Conservation (phyloP, 2,888 invertebrate species). For the Phengaris alcon region DNA sequence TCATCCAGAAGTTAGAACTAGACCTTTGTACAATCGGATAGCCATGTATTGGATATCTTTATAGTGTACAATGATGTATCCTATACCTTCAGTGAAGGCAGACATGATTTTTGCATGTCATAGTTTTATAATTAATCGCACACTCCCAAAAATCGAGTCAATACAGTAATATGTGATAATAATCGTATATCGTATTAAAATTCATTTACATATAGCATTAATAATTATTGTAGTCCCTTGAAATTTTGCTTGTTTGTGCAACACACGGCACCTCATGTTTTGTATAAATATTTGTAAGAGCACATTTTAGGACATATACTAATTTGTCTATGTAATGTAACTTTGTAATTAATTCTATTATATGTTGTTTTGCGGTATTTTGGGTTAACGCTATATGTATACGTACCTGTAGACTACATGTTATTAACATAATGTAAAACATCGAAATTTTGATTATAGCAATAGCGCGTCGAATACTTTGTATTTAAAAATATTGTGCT, state of each 20-base stretch:
- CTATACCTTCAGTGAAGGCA: conserved; percentile 76
- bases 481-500: conserved; percentile 40
- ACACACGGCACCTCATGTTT: conserved; percentile 17
- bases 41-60: conserved; percentile 59
- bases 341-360: conserved; percentile 9
- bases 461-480: conserved; percentile 3
- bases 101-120: conserved; percentile 49
- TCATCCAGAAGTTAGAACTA: conserved; percentile 37
- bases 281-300: conserved; percentile 20
- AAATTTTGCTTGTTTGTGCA: conserved; percentile 11
- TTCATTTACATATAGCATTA: conserved; percentile 9
- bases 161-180: conserved; percentile 49
- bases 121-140: conserved; percentile 54
- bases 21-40: conserved; percentile 60
- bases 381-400: conserved; percentile 44
- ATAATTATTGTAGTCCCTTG: conserved; percentile 1
- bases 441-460: conserved; percentile 59
- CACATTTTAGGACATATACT: conserved; percentile 14
- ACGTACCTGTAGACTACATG: conserved; percentile 59
- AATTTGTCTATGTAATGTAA: conserved; percentile 10
- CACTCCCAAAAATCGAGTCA: conserved; percentile 71
- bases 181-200: conserved; percentile 29
- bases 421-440: conserved; percentile 53
- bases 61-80: conserved; percentile 64
- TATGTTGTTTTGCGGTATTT: conserved; percentile 9